Percentiles rank a stretch among this genome's conserved stretches.
Evolutionary conservation across 2,888 invertebrate species (phyloP).

Genomic region (Periphyllus acericola): DNA sequence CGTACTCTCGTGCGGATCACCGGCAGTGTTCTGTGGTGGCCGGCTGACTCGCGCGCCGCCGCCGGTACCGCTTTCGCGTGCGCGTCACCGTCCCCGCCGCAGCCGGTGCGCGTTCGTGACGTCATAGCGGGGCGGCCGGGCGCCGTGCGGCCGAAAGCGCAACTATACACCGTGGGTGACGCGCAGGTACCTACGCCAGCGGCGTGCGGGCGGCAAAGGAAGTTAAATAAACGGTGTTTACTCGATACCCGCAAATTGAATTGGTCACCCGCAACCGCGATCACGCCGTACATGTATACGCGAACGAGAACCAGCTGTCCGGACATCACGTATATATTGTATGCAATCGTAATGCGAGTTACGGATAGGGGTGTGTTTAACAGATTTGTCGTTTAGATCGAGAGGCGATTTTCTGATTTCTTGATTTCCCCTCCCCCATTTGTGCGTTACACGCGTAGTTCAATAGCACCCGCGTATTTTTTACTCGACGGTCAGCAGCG

Average conservation of each 20-base stretch:
- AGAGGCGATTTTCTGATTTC: background rate
- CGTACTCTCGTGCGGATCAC: constrained; percentile 39
- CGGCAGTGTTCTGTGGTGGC: constrained; percentile 44
- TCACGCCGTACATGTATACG: background rate
- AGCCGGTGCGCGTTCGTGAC: constrained; percentile 14
- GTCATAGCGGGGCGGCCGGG: constrained; percentile 36
- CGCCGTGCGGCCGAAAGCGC: constrained; percentile 34
- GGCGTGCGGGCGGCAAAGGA: background rate
- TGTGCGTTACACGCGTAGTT: too few relatives aligned
- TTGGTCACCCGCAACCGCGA: background rate
- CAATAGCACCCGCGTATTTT: too few relatives aligned
- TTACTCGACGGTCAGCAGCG: too few relatives aligned
- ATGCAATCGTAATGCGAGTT: background rate
- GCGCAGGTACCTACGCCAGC: background rate
- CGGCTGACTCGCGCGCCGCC: constrained; percentile 40
- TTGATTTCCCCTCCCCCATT: too few relatives aligned
- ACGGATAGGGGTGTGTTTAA: background rate
- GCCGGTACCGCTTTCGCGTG: constrained; percentile 21
- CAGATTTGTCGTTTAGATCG: background rate
- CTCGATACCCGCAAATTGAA: constrained; percentile 19
- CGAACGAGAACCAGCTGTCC: background rate
- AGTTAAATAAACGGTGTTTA: background rate
- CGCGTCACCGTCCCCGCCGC: constrained; percentile 24
- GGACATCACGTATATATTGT: background rate
- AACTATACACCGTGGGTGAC: constrained; percentile 6